Evolutionary conservation across 2,888 invertebrate genomes (phyloP), one percentile per base, ranked within the genome.

Genomic region (Poecilobothrus nobilitatus): DNA sequence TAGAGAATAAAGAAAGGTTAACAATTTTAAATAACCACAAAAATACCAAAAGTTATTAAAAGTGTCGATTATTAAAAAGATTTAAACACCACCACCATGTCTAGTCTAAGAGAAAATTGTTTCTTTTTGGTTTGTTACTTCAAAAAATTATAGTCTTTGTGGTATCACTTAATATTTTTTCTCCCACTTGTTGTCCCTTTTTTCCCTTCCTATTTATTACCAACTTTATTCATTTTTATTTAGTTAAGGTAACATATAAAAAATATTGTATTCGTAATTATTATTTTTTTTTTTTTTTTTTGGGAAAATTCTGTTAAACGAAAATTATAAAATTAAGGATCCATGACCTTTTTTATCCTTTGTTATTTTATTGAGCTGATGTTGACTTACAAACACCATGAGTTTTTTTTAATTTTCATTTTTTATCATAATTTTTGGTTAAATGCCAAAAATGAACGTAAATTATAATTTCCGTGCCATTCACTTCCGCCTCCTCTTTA

Each of bases 341-440:
- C 53, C 53, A 53, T 53, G 53, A 53, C 53, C 53, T 53, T 53
- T 53, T 53, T 53, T 6, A 15, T 12, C 18, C 6, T 18, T 53
- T 9, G 53, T 53, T 53, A 1, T 53, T 12, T 53, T 53, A 18
- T 53, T 53, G 27, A 27, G 37, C 37, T 37, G 37, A 2, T 37
- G 37, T 8, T 37, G 2, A 53, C n/a, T 53, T 18, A 2, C 15
- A 41, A 9, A 41, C 7, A 12, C 7, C 12, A 41, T 12, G 41
- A 41, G 15, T 41, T 41, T 41, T 41, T 41, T 12, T 41, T 41
- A 44, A 2, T 12, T 18, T 6, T 53, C 2, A 18, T 12, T 53
- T 53, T 53, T 53, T 53, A 53, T 53, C 53, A 53, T 53, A 53
- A 53, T 53, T 53, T 53, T 53, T 53, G 53, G 53, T 53, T 53